These are phyloP conservation scores for Odontomyia ornata DNA, from an alignment of 2,888 invertebrate genomes.

Conservation along the genomic window DNA sequence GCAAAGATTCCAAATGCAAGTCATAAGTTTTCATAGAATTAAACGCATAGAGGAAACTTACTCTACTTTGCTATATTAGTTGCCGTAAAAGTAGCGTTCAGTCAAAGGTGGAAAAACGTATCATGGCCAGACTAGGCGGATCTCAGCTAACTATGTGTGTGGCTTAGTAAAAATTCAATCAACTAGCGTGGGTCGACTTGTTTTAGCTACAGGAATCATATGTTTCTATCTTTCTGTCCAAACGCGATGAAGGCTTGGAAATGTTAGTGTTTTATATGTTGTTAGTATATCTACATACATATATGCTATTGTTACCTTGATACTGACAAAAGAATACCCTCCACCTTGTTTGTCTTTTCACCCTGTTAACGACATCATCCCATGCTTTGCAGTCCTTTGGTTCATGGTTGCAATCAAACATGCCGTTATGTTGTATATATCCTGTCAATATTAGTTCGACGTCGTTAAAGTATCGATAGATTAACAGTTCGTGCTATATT, in stretches of 20 bases:
- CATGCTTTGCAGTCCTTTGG: neutral
- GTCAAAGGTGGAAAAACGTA: constrained; percentile 25
- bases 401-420: neutral
- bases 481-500: constrained; percentile 48
- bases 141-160: constrained; percentile 31
- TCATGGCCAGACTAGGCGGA: constrained; percentile 40
- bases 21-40: no score
- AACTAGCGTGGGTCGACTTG: constrained; percentile 47
- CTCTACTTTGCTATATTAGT: constrained; percentile 1
- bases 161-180: constrained; percentile 46
- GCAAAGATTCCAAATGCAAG: neutral
- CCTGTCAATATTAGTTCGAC: constrained; percentile 42
- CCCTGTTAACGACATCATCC: neutral
- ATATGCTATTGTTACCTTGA: constrained; percentile 31
- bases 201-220: constrained; percentile 47
- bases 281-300: constrained; percentile 25
- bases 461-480: constrained; percentile 47
- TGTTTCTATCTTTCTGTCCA: constrained; percentile 34
- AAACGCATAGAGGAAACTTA: no score
- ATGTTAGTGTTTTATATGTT: neutral
- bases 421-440: constrained; percentile 36
- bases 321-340: constrained; percentile 31
- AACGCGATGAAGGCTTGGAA: constrained; percentile 5
- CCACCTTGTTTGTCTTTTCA: neutral
- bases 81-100: neutral